These are phyloP conservation scores for Sphecodes monilicornis DNA, from an alignment of 2,888 invertebrate genomes.

Conservation along the genomic window DNA sequence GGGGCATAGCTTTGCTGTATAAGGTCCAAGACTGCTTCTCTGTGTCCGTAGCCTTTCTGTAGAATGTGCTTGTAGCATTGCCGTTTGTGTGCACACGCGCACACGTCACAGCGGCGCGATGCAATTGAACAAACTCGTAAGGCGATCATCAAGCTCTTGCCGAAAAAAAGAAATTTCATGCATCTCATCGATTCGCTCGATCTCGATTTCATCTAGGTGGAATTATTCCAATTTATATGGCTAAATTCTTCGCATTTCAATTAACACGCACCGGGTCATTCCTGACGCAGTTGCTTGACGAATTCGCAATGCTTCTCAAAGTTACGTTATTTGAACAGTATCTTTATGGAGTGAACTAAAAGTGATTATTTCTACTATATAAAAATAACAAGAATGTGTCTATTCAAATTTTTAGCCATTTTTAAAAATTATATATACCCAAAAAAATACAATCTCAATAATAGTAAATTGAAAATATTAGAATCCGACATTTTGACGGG, in stretches of 20 bases:
- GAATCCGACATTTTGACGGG: no score
- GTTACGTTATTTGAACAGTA: no score
- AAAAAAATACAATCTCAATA: no score
- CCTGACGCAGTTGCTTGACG: not conserved
- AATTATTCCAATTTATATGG: not conserved
- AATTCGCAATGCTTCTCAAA: no score
- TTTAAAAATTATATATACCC: no score
- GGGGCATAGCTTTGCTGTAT: conserved; percentile 72
- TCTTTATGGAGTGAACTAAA: no score
- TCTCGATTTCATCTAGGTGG: not conserved
- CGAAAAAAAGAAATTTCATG: not conserved
- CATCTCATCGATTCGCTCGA: not conserved
- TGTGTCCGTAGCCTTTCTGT: conserved; percentile 57
- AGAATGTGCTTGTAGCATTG: conserved; percentile 35
- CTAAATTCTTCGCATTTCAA: not conserved
- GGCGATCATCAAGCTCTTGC: conserved; percentile 46
- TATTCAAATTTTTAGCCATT: no score
- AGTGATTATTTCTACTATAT: no score
- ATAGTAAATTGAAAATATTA: no score
- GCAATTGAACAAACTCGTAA: conserved; percentile 63
- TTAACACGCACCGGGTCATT: not conserved
- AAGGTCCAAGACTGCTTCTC: conserved; percentile 65
- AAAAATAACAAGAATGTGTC: no score
- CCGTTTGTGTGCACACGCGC: conserved; percentile 27
- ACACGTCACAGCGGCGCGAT: conserved; percentile 22